Percentiles rank a stretch among this genome's conserved stretches.
phyloP scores from a whole-genome alignment of 1,140 invertebrate genomes.

The Leptinotarsa undecemlineata region DNA sequence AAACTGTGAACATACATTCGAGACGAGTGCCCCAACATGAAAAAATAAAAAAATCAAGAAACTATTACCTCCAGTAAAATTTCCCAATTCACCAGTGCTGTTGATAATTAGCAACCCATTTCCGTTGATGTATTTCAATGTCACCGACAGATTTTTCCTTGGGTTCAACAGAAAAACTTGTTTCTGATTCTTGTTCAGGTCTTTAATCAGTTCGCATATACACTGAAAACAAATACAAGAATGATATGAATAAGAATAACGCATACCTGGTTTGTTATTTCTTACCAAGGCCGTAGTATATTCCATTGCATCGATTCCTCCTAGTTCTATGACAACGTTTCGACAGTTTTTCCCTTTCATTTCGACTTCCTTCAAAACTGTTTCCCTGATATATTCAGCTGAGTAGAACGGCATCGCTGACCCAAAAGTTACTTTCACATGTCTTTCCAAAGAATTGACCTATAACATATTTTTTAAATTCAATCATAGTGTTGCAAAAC shows the following conservation, averaged over 20 bases:
- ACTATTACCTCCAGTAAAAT: neutral
- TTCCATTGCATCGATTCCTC: slow-evolving; percentile 60
- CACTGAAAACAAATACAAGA: slow-evolving; percentile 39
- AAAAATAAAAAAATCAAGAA: neutral
- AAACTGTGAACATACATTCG: too few species aligned
- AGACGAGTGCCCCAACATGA: too few species aligned
- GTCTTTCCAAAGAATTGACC: neutral
- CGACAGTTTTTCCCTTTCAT: slow-evolving; percentile 38
- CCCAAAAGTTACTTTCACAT: neutral
- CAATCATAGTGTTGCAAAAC: neutral
- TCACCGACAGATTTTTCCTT: neutral
- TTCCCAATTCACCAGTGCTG: neutral
- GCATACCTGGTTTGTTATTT: neutral
- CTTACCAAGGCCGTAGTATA: slow-evolving; percentile 64
- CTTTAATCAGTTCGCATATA: slow-evolving; percentile 39
- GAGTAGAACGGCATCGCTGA: slow-evolving; percentile 66
- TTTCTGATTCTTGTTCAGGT: slow-evolving; percentile 41
- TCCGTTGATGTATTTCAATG: neutral
- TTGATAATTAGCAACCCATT: neutral
- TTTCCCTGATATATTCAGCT: slow-evolving; percentile 63
- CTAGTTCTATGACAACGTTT: slow-evolving; percentile 61
- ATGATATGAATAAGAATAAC: neutral
- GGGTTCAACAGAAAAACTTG: slow-evolving; percentile 33
- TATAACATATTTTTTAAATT: neutral
- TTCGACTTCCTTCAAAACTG: slow-evolving; percentile 58